Evolutionary conservation across 1,140 invertebrate genomes (phyloP), one percentile per base, ranked within the genome.

Genomic region (Pseudomyrmex gracilis): DNA sequence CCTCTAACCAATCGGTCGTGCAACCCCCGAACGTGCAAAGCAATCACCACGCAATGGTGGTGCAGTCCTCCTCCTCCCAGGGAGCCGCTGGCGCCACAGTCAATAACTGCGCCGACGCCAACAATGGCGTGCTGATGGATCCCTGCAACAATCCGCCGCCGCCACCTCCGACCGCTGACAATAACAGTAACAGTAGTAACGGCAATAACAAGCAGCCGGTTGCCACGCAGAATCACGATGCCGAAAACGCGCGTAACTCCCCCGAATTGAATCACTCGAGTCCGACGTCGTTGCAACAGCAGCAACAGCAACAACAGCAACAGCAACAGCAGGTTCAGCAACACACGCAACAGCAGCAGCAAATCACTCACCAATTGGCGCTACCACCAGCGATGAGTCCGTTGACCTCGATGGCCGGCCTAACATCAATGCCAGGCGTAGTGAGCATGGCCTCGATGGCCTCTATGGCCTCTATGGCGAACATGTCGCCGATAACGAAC

Each of bases 121-220:
- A 91, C 86, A 89, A 95, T 95, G 91, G 95, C 94, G 93, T 93
- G 85, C 90, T 94, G 82, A 95, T 96, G 83, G 94, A 95, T 90
- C 94, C 95, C 67, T 94, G 94, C 89, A 95, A 95, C 89, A 94
- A 94, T 90, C 91, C 95, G 85, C 93, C 94, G 90, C 92, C 93
- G 58, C 91, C 94, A 74, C 92, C 94, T 83, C 94, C 95, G 84
- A 90, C 90, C 89, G 94, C 91, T 90, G 90, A 91, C 53, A 92
- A 90, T 87, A 88, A 85, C 80, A 85, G 85, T 82, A 86, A 83
- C 82, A 85, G 74, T 89, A 87, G 84, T 85, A 89, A 78, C 82
- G 68, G 82, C 66, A 85, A 22, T 89, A 89, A 91, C 89, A 93
- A 90, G 90, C 90, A 90, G 78, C 83, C 84, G 85, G 89, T 91